Conservation (phyloP, 2,113 vertebrate genomes). For the Haemorhous mexicanus region DNA sequence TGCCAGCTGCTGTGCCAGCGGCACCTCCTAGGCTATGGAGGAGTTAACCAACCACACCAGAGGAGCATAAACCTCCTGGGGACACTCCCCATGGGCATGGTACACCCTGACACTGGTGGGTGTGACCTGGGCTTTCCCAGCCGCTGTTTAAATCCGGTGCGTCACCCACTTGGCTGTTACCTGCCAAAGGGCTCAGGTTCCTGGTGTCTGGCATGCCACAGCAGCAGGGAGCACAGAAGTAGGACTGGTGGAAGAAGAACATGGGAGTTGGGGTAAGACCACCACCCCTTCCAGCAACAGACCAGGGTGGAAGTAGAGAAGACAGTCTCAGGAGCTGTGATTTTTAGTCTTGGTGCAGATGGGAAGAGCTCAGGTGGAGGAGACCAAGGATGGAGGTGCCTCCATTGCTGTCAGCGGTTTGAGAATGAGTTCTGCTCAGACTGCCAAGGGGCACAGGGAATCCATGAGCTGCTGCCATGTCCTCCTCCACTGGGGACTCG, state of each 20-base stretch:
- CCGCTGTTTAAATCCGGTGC: not conserved
- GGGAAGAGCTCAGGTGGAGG: not conserved
- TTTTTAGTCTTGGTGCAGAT: not conserved
- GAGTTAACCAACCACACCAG: not conserved
- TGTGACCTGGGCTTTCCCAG: not conserved
- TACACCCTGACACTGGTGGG: not conserved
- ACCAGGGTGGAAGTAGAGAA: accelerated
- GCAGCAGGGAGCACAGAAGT: not conserved
- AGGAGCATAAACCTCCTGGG: not conserved
- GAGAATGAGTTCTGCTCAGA: not conserved
- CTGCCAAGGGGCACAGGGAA: not conserved
- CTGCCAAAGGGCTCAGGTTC: not conserved
- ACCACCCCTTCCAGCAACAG: not conserved
- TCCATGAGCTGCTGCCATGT: not conserved
- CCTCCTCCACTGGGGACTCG: accelerated
- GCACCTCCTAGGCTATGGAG: not conserved
- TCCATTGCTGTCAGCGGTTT: accelerated
- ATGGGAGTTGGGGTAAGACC: not conserved
- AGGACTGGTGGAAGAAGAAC: not conserved
- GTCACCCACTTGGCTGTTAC: not conserved
- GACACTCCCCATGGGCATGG: not conserved
- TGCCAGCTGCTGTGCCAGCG: not conserved
- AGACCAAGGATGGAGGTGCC: not conserved
- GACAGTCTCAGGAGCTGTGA: not conserved
- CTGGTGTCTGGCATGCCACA: accelerated